A percentile compares a stretch with the other conserved stretches of the same genome.
Evolutionary conservation across 1,140 invertebrate genomes (phyloP).

Genomic region (Octopus sinensis): DNA sequence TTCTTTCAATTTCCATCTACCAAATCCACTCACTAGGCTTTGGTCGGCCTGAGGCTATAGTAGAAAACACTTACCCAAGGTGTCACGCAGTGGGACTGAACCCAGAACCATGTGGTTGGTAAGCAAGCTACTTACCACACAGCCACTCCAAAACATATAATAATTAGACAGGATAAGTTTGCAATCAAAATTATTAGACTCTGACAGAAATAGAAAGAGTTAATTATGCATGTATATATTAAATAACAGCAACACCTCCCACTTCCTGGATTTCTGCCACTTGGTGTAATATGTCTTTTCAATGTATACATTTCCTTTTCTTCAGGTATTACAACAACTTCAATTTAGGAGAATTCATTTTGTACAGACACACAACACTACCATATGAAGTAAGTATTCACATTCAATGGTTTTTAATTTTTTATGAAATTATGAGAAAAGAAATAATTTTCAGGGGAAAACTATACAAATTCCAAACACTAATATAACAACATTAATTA

Average conservation of each 20-base stretch:
- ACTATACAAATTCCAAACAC: neutral
- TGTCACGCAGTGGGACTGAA: too few relatives aligned
- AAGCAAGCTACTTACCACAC: too few relatives aligned
- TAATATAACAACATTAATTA: neutral
- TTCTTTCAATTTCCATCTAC: too few relatives aligned
- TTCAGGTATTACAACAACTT: slow-evolving; percentile 46
- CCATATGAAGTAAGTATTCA: slow-evolving; percentile 30
- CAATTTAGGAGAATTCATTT: slow-evolving; percentile 44
- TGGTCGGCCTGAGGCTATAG: too few relatives aligned
- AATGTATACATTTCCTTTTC: slow-evolving; percentile 8
- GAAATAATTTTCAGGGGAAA: neutral
- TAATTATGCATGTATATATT: neutral
- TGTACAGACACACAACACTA: slow-evolving; percentile 42
- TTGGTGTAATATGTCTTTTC: too few relatives aligned
- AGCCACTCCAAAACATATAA: too few relatives aligned
- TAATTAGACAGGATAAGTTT: too few relatives aligned
- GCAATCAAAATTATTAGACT: too few relatives aligned
- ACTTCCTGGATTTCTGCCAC: neutral
- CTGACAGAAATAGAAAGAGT: neutral
- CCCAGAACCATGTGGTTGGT: too few relatives aligned
- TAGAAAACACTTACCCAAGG: too few relatives aligned
- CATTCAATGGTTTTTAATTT: neutral
- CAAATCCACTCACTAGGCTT: too few relatives aligned
- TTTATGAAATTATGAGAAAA: too few relatives aligned
- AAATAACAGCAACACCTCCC: neutral